Base-by-base conservation (phyloP, 2,888 invertebrate species). In the Dendrolimus pini region DNA sequence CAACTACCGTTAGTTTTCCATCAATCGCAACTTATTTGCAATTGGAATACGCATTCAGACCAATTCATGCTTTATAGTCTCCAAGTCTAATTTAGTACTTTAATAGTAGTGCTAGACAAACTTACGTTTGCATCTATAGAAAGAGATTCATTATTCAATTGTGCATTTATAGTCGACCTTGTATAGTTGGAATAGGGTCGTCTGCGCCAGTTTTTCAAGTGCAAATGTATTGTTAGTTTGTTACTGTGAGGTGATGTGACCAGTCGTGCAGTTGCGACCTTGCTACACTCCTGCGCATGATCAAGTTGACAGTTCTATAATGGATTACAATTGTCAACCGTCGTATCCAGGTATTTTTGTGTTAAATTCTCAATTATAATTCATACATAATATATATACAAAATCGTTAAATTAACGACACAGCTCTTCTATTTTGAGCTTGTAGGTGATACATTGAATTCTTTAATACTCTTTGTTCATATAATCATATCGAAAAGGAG, bases 241-340 rank as follows among this genome's bases (percentile, higher is more conserved):
- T 68, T 69, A 62, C 68, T 58, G 55, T 61, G 62, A 61, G 61
- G 71, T 67, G 62, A 66, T 73, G 74, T 72, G 71, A 71, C 68
- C 69, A 71, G 69, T 73, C 71, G 70, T 85, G 83, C 83, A 85
- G 74, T 77, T 74, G 61, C 76, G 82, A 85, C 87, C 86, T 89
- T 87, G 86, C 74, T 72, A 76, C 75, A 76, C 83, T 81, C 78
- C 80, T 73, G 83, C 83, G 81, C 81, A 80, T 75, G 76, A 78
- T 76, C 75, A 65, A 70, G 69, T 77, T 78, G 83, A 81, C 85
- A 80, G 74, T 80, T 78, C 74, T 62, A 66, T 81, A 79, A 88
- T 85, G 82, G 82, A 88, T 84, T 80, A 74, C 72, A 73, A 74
- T 76, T 75, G 69, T 71, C 69, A 77, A 64, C 82, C 78, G 68